These are phyloP conservation scores for Hystrix brachyura DNA, from an alignment of 2,113 vertebrate genomes.

Conservation along the genomic window DNA sequence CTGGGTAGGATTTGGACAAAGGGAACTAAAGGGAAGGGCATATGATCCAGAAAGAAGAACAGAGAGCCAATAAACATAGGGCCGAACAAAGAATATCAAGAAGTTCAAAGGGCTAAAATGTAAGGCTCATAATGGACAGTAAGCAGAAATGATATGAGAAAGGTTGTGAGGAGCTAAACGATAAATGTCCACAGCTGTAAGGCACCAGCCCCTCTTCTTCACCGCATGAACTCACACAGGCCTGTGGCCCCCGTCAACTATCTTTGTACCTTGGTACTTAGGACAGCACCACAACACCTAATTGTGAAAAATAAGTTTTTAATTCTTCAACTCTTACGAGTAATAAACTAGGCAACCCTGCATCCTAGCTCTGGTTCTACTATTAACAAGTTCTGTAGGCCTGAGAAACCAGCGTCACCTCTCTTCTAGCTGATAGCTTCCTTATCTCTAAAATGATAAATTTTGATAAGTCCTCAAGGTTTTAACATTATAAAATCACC, in stretches of 20 bases:
- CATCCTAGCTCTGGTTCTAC: background rate
- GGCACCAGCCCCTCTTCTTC: background rate
- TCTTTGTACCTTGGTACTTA: background rate
- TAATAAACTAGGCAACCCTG: background rate
- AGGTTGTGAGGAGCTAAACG: background rate
- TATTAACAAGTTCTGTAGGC: background rate
- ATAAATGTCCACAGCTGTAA: no score
- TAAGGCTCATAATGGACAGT: background rate
- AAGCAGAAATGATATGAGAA: background rate
- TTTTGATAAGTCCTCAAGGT: background rate
- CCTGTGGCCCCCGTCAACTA: background rate
- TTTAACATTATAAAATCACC: conserved; percentile 6
- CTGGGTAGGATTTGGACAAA: background rate
- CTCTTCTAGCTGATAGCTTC: background rate
- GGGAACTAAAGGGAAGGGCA: background rate
- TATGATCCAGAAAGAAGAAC: background rate
- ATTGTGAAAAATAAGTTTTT: background rate
- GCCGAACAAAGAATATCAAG: background rate
- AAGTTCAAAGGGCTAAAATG: background rate
- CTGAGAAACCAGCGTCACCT: background rate
- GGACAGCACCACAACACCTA: background rate
- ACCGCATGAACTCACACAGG: background rate
- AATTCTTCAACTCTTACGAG: background rate
- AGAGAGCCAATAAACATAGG: fast-evolving
- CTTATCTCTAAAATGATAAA: background rate